Percentiles rank a stretch among this genome's conserved stretches.
Evolutionary conservation across 2,888 invertebrate species (phyloP).

Genomic region (Ennomos fuscantarius): DNA sequence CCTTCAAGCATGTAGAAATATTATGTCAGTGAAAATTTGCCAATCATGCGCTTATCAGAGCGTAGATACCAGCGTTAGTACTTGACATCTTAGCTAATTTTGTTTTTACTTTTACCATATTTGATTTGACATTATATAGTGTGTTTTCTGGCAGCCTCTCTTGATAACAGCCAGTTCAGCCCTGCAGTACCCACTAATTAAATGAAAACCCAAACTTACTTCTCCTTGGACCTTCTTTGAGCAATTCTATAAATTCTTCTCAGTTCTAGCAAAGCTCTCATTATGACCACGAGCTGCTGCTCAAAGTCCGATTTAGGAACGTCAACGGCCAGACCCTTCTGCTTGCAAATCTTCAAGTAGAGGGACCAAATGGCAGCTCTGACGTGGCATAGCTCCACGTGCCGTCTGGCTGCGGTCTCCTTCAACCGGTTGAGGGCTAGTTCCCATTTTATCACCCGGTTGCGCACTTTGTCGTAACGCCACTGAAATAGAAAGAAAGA

Average conservation of each 20-base stretch:
- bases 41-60: too few relatives aligned
- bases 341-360: conserved; percentile 86
- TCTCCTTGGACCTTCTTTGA: conserved; percentile 67
- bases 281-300: conserved; percentile 86
- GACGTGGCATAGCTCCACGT: conserved; percentile 85
- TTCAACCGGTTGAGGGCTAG: conserved; percentile 85
- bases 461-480: conserved; percentile 85
- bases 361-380: conserved; percentile 85
- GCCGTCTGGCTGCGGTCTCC: conserved; percentile 80
- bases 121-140: too few relatives aligned
- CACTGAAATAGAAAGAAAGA: conserved; percentile 57
- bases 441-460: conserved; percentile 86
- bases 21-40: too few relatives aligned
- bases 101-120: too few relatives aligned
- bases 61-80: too few relatives aligned
- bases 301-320: conserved; percentile 82
- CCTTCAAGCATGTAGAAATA: too few relatives aligned
- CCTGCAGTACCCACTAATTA: too few relatives aligned
- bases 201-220: conserved; percentile 51
- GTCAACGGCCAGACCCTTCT: conserved; percentile 77
- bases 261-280: conserved; percentile 85
- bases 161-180: too few relatives aligned
- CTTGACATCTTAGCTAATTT: too few relatives aligned
- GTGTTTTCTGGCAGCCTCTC: too few relatives aligned
- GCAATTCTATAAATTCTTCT: conserved; percentile 78